phyloP scores from a whole-genome alignment of 2,113 vertebrate species.

The Embiotoca jacksoni region DNA sequence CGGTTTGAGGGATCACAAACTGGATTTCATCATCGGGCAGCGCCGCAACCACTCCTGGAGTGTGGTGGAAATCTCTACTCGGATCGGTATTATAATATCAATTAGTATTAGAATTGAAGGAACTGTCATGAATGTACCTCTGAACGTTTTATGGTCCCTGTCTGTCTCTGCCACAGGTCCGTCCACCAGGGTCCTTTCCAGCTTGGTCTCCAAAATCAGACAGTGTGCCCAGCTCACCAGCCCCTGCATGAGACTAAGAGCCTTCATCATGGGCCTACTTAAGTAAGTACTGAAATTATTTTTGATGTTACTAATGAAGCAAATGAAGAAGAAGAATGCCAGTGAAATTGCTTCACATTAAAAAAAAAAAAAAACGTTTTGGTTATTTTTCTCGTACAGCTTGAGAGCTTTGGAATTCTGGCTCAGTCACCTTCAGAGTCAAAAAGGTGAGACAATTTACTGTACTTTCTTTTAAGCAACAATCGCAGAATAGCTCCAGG shows the following conservation, averaged over 20 bases:
- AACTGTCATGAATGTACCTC: background rate
- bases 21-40: slow-evolving; percentile 93
- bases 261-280: slow-evolving; percentile 96
- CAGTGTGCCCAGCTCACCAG: slow-evolving; percentile 90
- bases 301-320: background rate
- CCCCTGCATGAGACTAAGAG: slow-evolving; percentile 92
- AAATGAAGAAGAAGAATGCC: slow-evolving; percentile 1
- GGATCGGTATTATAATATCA: slow-evolving; percentile 82
- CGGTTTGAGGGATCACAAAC: slow-evolving; percentile 91
- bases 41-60: slow-evolving; percentile 92
- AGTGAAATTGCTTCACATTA: background rate
- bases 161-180: slow-evolving; percentile 82
- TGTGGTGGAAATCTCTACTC: slow-evolving; percentile 92
- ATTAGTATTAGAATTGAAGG: background rate
- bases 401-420: slow-evolving; percentile 94
- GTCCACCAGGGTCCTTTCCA: slow-evolving; percentile 89
- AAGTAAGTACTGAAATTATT: slow-evolving; percentile 86
- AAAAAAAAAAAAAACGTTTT: background rate
- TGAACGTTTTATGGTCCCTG: background rate
- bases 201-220: slow-evolving; percentile 90
- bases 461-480: background rate
- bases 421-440: slow-evolving; percentile 93
- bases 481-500: background rate
- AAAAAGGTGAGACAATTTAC: slow-evolving; percentile 85
- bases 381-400: slow-evolving; percentile 77